phyloP scores from a whole-genome alignment of 2,888 invertebrate species.

The Elegia similella region DNA sequence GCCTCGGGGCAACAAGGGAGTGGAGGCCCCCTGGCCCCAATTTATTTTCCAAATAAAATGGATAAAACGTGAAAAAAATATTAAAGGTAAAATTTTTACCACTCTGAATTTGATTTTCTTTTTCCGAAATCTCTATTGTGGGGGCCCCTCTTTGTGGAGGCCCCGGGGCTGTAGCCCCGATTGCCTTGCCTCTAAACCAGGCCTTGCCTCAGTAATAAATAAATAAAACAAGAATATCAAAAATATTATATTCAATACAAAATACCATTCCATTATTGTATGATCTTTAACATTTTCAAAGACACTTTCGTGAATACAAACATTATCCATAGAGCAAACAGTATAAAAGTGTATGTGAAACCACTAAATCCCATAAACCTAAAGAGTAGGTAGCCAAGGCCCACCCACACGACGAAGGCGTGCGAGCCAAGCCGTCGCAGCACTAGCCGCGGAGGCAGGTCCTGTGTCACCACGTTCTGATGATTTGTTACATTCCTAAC shows the following conservation, averaged over 20 bases:
- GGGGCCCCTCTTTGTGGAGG: too few relatives aligned
- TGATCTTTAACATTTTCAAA: constrained; percentile 54
- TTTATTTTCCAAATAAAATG: too few relatives aligned
- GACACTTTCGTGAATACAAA: constrained; percentile 75
- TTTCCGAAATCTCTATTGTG: too few relatives aligned
- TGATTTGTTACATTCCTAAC: constrained; percentile 82
- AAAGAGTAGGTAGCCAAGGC: constrained; percentile 73
- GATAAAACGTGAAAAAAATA: too few relatives aligned
- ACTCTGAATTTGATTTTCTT: too few relatives aligned
- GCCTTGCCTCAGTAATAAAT: too few relatives aligned
- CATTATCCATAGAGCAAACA: constrained; percentile 68
- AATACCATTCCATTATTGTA: constrained; percentile 31
- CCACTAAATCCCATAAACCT: constrained; percentile 78
- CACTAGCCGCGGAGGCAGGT: constrained; percentile 85
- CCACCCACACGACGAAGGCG: constrained; percentile 78
- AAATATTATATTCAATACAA: constrained; percentile 35
- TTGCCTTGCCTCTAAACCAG: too few relatives aligned
- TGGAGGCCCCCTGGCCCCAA: too few relatives aligned
- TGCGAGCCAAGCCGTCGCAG: constrained; percentile 86
- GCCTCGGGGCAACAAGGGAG: too few relatives aligned
- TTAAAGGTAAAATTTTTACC: too few relatives aligned
- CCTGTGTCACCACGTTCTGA: constrained; percentile 77
- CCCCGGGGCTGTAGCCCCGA: too few relatives aligned
- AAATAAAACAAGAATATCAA: constrained; percentile 26
- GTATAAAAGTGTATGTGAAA: constrained; percentile 69